Conservation (phyloP, 2,113 vertebrate species). For the Chaenocephalus aceratus region DNA sequence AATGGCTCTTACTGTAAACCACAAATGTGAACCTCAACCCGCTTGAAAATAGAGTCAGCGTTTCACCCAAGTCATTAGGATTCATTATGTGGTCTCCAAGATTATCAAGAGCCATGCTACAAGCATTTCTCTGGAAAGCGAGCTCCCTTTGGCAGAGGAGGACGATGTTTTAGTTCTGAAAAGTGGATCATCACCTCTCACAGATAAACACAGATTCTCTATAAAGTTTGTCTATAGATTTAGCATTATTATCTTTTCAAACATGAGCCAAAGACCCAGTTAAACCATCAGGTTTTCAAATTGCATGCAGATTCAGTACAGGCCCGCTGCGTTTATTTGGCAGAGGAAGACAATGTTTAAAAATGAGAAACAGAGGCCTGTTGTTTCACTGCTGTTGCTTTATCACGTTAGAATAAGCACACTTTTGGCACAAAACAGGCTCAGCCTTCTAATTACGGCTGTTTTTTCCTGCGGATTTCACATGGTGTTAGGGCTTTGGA, state of each 20-base stretch:
- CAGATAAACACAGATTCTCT: background rate
- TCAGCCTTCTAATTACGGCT: conserved; percentile 42
- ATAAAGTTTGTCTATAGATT: background rate
- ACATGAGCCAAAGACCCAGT: background rate
- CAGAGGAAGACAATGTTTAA: conserved; percentile 18
- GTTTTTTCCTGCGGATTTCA: conserved; percentile 60
- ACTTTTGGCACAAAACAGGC: conserved; percentile 28
- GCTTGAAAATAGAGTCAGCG: background rate
- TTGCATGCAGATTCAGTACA: conserved; percentile 8
- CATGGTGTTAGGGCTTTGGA: conserved; percentile 55
- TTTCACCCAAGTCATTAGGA: background rate
- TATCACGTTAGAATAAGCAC: conserved; percentile 30
- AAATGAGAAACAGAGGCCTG: conserved; percentile 47
- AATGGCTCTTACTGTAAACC: background rate
- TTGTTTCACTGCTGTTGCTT: conserved; percentile 48
- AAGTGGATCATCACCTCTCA: background rate
- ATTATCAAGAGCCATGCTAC: background rate
- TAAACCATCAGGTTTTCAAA: conserved; percentile 9
- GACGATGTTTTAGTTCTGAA: background rate
- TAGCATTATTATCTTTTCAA: background rate
- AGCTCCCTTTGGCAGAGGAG: background rate
- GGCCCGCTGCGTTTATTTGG: conserved; percentile 38
- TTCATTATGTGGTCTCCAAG: background rate
- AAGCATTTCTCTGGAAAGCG: background rate
- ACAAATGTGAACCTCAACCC: background rate